Evolutionary conservation across 1,140 invertebrate species (phyloP).

Genomic region (Zaprionus davidi): DNA sequence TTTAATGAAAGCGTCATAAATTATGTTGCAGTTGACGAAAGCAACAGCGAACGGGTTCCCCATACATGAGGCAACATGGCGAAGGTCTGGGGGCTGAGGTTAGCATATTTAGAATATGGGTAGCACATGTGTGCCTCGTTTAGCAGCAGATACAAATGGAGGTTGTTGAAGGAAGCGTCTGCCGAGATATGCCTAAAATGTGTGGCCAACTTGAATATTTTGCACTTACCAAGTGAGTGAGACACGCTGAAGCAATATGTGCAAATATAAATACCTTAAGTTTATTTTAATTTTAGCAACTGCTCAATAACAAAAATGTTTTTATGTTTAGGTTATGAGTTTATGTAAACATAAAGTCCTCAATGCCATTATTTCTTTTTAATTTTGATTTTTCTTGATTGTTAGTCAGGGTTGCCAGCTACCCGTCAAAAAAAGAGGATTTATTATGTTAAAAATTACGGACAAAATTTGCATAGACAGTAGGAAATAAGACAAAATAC

Average conservation of each 20-base stretch:
- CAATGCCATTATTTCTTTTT: not conserved
- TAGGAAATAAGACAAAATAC: too few relatives aligned
- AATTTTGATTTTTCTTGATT: too few relatives aligned
- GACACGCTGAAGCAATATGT: not conserved
- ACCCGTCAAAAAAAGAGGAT: too few relatives aligned
- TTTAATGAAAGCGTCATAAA: constrained; percentile 84
- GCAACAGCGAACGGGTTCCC: constrained; percentile 52
- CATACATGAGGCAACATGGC: constrained; percentile 17
- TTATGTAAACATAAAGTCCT: not conserved
- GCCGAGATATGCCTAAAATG: not conserved
- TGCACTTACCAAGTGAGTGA: not conserved
- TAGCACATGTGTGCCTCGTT: constrained; percentile 40
- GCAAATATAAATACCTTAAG: not conserved
- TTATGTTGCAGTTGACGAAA: constrained; percentile 84
- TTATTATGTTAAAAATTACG: too few relatives aligned
- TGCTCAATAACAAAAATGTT: not conserved
- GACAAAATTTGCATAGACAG: too few relatives aligned
- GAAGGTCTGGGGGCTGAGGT: constrained; percentile 23
- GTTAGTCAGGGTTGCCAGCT: too few relatives aligned
- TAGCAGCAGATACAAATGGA: constrained; percentile 17
- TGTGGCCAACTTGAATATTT: not conserved
- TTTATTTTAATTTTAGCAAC: not conserved
- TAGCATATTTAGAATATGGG: constrained; percentile 66
- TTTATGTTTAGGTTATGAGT: not conserved
- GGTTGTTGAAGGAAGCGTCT: constrained; percentile 4